Conservation (phyloP, 2,797 vertebrate species). For the Phataginus tetradactyla region DNA sequence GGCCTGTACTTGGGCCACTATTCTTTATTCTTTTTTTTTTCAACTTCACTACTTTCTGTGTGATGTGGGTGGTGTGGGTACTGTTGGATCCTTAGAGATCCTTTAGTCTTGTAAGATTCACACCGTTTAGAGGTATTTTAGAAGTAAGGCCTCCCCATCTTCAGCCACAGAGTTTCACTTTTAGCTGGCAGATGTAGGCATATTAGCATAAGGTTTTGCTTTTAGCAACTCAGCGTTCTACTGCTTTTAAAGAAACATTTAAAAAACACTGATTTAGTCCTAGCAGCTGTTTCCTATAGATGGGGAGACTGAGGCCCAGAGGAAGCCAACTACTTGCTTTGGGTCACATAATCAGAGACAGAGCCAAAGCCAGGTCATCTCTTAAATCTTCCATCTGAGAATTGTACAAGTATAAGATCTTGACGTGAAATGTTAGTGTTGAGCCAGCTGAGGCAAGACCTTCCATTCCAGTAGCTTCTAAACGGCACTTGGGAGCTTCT, state of each 20-base stretch:
- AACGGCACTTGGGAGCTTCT: background rate
- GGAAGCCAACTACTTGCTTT: background rate
- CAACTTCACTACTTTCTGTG: background rate
- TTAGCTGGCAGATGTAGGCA: background rate
- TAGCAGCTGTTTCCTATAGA: background rate
- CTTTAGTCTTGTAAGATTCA: background rate
- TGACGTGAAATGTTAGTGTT: background rate
- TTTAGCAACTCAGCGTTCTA: background rate
- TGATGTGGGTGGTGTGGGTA: background rate
- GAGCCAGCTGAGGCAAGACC: background rate
- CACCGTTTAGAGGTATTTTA: background rate
- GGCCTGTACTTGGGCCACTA: background rate
- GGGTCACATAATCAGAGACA: background rate
- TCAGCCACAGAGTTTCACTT: slow-evolving; percentile 32
- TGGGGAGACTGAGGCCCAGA: background rate
- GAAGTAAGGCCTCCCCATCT: background rate
- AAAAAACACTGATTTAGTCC: background rate
- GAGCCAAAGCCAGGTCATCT: background rate
- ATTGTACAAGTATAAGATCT: background rate
- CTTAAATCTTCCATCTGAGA: background rate
- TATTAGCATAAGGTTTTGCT: background rate
- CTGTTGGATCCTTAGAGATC: background rate
- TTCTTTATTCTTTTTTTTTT: background rate
- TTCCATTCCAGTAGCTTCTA: background rate
- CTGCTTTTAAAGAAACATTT: slow-evolving; percentile 33